Base-by-base conservation (phyloP, 1,140 invertebrate species). In the Delia radicum region DNA sequence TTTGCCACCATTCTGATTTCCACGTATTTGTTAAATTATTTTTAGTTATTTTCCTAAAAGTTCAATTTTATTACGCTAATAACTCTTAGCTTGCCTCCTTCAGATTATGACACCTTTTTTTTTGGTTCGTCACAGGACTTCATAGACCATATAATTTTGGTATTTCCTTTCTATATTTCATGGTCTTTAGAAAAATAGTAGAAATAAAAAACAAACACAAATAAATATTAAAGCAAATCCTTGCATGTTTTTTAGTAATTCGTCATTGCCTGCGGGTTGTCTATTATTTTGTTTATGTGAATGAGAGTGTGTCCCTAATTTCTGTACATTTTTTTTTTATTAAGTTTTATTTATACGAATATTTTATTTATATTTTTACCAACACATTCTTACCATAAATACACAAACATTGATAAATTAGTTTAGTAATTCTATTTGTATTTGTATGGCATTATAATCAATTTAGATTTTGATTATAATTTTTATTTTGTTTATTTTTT, bases 231-330 rank as follows among this genome's bases (percentile, higher is more conserved):
- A n/a, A 55, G 48, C 26, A 55, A 73, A 55, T 73, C 71, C 71
- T 46, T 73, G 71, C 71, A 73, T 73, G 71, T 73, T 46, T 46
- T 55, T 18, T 28, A 27, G 71, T 73, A 73, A 73, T 73, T 73
- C 71, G 71, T 73, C 71, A 73, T 73, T 73, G 37, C 37, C 71
- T 28, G 71, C 71, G 71, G 71, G 63, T 67, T 67, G 63, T 67
- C 63, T 28, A 29, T 67, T 67, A 67, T 67, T 67, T 63, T 63
- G 27, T 67, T 67, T 67, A 33, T 15, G 28, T 67, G 15, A 24
- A 18, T 55, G 48, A 37, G 13, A 21, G 48, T 55, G n/a, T 55
- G 48, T 55, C 18, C 48, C 48, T 55, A 55, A 55, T 55, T 55
- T 55, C 8, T 7, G 48, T 55, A 21, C 24, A 8, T 55, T 55